Evolutionary conservation across 2,797 vertebrate genomes (phyloP), one percentile per base, ranked within the genome.

Genomic region (Rhinella marina): DNA sequence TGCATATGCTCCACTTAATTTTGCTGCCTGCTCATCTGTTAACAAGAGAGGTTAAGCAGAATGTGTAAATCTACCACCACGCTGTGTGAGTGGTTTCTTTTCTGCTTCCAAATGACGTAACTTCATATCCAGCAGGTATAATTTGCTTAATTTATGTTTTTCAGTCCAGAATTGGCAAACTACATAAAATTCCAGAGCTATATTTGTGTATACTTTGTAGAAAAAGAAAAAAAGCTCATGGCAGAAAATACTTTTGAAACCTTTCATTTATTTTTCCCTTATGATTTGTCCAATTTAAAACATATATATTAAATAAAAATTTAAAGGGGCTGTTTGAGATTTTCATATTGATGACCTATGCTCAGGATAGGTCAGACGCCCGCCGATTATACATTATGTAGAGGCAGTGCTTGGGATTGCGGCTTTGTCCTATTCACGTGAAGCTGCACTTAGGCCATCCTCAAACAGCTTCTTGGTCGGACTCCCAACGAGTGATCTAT

Each of bases 111-210:
- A 14, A 77, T 85, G 70, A 76, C 21, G 56, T 62, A 32, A 77
- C 32, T 25, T 50, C 50, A 48, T 64, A 50, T 66, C 84, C 84
- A 48, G 59, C 57, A 64, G 73, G 32, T 85, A 64, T 64, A 85
- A 64, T 85, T 77, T 76, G 73, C 16, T 64, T 52, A 85, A 78
- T 62, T 62, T 78, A 48, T 85, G 84, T 64, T 76, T 84, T 66
- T 78, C 73, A 77, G 73, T 29, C 32, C 25, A 62, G n/a, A 50
- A 59, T 75, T 76, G 59, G 56, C 75, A 27, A 17, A 76, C 84
- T 27, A n/a, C n/a, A 48, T 62, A 29, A 52, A 77, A 77, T 85
- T 77, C 68, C 68, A 84, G 21, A 73, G 54, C 54, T 48, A 32
- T 48, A 62, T 64, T 48, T 62, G 57, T 62, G 78, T 80, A 80